Percentiles rank a stretch among this genome's conserved stretches.
Evolutionary conservation across 2,888 invertebrate genomes (phyloP).

Genomic region (Orchesella flavescens): DNA sequence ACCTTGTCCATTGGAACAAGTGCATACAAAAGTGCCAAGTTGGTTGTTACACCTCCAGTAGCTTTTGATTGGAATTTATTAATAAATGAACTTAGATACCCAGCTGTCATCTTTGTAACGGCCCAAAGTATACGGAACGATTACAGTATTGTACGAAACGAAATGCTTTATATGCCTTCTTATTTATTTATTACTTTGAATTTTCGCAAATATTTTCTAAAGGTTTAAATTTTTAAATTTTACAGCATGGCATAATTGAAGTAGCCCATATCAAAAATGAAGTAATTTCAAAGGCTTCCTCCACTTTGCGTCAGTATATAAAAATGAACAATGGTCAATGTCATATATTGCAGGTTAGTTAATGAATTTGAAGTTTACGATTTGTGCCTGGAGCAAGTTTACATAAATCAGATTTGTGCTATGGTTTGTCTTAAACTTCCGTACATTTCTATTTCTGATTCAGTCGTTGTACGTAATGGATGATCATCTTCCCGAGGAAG

Average conservation of each 20-base stretch:
- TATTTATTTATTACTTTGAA: too few relatives aligned
- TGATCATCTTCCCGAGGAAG: constrained; percentile 49
- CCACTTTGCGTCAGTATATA: constrained; percentile 87
- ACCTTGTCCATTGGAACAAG: too few relatives aligned
- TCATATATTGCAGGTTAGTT: constrained; percentile 85
- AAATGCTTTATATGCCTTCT: too few relatives aligned
- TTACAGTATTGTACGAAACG: constrained; percentile 20
- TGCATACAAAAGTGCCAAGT: neutral
- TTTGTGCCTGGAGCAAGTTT: neutral
- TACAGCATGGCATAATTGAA: constrained; percentile 86
- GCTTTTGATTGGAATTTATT: constrained; percentile 52
- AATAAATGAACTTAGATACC: constrained; percentile 61
- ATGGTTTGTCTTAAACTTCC: neutral
- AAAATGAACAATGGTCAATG: constrained; percentile 89
- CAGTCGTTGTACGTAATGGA: constrained; percentile 68
- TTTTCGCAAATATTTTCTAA: too few relatives aligned
- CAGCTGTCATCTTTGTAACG: constrained; percentile 49
- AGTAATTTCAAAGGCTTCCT: constrained; percentile 85
- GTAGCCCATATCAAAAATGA: constrained; percentile 89
- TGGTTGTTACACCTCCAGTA: constrained; percentile 37
- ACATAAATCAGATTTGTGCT: neutral
- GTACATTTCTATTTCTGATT: neutral
- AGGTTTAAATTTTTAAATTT: too few relatives aligned
- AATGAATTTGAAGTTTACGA: neutral
- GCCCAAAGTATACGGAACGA: neutral